Evolutionary conservation across 2,888 invertebrate species (phyloP).

Genomic region (Eulithis testata): DNA sequence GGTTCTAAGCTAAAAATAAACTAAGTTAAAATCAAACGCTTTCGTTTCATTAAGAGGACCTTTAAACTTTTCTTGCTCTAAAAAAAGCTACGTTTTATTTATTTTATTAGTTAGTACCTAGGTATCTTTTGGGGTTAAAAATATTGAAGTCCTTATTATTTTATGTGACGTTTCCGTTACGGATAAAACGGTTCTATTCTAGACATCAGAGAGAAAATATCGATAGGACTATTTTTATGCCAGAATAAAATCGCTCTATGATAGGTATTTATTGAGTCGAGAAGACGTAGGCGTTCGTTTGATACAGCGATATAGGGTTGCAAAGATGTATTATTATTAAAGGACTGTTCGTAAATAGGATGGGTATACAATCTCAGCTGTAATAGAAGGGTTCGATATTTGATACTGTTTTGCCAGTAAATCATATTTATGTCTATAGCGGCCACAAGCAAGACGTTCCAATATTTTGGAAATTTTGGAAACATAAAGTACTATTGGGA

Average conservation of each 20-base stretch:
- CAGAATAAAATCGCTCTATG: constrained; percentile 9
- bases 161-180: no score
- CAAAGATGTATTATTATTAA: constrained; percentile 16
- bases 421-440: constrained; percentile 2
- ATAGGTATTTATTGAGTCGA: constrained; percentile 19
- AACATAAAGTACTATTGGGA: no score
- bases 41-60: no score
- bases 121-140: no score
- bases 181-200: no score
- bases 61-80: no score
- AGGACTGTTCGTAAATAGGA: constrained; percentile 6
- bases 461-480: no score
- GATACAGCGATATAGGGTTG: constrained; percentile 27
- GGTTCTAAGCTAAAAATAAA: background rate
- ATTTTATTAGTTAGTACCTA: no score
- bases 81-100: no score
- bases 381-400: constrained; percentile 17
- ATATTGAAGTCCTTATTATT: no score
- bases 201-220: constrained; percentile 4
- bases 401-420: background rate
- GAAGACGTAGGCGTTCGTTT: constrained; percentile 20
- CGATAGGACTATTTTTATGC: constrained; percentile 15
- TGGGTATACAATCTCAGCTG: constrained; percentile 19
- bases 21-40: background rate
- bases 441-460: no score